These are phyloP conservation scores for Oryzias sinensis DNA, from an alignment of 2,797 vertebrate species.

Conservation along the genomic window DNA sequence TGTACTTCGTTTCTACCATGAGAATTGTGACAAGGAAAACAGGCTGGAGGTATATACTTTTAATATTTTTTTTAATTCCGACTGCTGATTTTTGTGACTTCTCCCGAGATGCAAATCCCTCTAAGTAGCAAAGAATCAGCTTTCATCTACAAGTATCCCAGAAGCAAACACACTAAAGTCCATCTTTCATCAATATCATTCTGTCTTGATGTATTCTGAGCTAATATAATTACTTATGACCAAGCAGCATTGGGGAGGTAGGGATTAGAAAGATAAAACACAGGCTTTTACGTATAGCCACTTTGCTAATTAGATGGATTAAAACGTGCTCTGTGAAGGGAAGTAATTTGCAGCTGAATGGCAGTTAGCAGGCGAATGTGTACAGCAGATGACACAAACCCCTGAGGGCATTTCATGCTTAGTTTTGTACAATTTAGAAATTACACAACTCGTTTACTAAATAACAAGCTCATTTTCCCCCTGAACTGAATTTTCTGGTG, in stretches of 20 bases:
- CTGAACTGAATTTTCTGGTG: constrained; percentile 65
- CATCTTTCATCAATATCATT: constrained; percentile 19
- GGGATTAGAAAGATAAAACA: constrained; percentile 72
- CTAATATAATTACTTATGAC: constrained; percentile 60
- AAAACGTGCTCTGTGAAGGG: constrained; percentile 70
- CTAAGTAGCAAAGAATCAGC: constrained; percentile 4
- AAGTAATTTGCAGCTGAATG: constrained; percentile 81
- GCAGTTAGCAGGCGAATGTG: constrained; percentile 69
- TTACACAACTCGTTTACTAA: constrained; percentile 79
- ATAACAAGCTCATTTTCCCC: constrained; percentile 70
- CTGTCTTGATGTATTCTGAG: constrained; percentile 22
- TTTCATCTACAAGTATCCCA: constrained; percentile 10
- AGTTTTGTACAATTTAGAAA: constrained; percentile 80
- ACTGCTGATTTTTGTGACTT: constrained; percentile 16
- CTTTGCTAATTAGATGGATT: constrained; percentile 80
- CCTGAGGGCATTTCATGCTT: constrained; percentile 68
- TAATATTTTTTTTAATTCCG: constrained; percentile 7
- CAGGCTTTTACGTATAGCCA: constrained; percentile 65
- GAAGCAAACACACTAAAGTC: constrained; percentile 22
- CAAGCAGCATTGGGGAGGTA: constrained; percentile 41
- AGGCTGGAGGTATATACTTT: constrained; percentile 65
- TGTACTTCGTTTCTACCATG: constrained; percentile 48
- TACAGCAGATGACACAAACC: constrained; percentile 71
- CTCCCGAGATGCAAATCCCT: constrained; percentile 43
- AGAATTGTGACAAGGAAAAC: constrained; percentile 71